phyloP scores from a whole-genome alignment of 2,888 invertebrate species.

The Ryuthela nishihirai region DNA sequence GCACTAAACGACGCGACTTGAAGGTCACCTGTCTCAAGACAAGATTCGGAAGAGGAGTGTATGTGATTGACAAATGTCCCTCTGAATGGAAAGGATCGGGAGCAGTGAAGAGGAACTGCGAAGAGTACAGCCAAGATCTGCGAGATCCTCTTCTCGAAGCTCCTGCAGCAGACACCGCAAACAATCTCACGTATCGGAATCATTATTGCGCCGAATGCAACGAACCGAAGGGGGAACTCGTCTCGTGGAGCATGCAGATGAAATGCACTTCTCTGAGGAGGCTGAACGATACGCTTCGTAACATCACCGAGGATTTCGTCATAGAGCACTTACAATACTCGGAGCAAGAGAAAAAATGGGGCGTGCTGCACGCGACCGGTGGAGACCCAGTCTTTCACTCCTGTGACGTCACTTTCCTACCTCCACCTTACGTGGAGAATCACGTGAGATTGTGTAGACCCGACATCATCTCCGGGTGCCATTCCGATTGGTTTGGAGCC shows the following conservation, averaged over 20 bases:
- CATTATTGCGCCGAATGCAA: not conserved
- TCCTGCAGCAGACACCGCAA: not conserved
- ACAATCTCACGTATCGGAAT: not conserved
- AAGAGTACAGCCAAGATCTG: not conserved
- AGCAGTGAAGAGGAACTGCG: not conserved
- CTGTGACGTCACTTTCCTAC: not conserved
- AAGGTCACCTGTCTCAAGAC: not conserved
- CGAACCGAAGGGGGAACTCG: not conserved
- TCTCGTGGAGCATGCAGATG: not conserved
- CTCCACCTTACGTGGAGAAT: not conserved
- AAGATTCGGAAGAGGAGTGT: not conserved
- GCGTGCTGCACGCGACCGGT: no score
- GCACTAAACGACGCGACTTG: not conserved
- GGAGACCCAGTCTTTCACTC: not conserved
- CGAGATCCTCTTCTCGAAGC: not conserved
- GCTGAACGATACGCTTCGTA: no score
- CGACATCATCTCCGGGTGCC: not conserved
- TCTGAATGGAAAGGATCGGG: not conserved
- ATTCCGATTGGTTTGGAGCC: not conserved
- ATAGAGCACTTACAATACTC: not conserved
- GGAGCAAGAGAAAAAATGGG: no score
- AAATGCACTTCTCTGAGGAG: no score
- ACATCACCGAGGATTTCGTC: no score
- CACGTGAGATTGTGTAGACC: not conserved
- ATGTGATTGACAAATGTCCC: not conserved